A percentile compares a stretch with the other conserved stretches of the same genome.
Conservation (phyloP, 1,140 invertebrate species). For the Drosophila subpulchrella region DNA sequence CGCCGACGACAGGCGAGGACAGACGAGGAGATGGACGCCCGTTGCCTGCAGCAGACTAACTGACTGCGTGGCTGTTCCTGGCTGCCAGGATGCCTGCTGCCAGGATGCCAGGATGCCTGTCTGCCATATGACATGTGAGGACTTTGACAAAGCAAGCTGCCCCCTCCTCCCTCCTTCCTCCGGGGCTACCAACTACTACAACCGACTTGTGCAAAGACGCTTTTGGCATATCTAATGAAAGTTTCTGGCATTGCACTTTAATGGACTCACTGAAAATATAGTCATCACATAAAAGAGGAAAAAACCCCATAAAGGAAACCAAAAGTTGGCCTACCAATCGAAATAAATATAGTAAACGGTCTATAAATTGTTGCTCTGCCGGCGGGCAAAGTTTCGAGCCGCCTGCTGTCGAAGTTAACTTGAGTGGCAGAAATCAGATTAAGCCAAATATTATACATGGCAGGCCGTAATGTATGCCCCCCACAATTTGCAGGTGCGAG, state of each 20-base stretch:
- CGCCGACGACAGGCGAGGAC: slow-evolving; percentile 40
- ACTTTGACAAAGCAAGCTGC: slow-evolving; percentile 66
- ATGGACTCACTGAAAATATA: slow-evolving; percentile 42
- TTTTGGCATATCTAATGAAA: slow-evolving; percentile 74
- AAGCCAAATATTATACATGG: slow-evolving; percentile 73
- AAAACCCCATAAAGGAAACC: neutral
- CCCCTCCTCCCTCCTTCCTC: slow-evolving; percentile 7
- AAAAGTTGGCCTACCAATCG: slow-evolving; percentile 56
- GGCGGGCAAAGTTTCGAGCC: slow-evolving; percentile 57
- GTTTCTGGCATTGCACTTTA: slow-evolving; percentile 59
- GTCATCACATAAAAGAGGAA: slow-evolving; percentile 9
- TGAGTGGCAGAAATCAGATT: slow-evolving; percentile 79
- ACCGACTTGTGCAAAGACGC: slow-evolving; percentile 48
- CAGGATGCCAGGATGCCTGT: slow-evolving; percentile 23
- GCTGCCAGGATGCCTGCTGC: slow-evolving; percentile 20
- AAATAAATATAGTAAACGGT: slow-evolving; percentile 65
- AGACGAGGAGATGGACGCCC: slow-evolving; percentile 31
- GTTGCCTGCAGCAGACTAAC: slow-evolving; percentile 50
- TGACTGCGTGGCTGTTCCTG: slow-evolving; percentile 39
- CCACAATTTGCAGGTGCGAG: slow-evolving; percentile 45
- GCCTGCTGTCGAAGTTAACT: slow-evolving; percentile 61
- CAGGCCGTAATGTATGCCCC: slow-evolving; percentile 46
- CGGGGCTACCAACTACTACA: slow-evolving; percentile 1
- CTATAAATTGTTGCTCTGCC: slow-evolving; percentile 75
- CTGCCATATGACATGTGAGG: slow-evolving; percentile 60